Base-by-base conservation (phyloP, 2,113 vertebrate species). In the Acanthochromis polyacanthus region DNA sequence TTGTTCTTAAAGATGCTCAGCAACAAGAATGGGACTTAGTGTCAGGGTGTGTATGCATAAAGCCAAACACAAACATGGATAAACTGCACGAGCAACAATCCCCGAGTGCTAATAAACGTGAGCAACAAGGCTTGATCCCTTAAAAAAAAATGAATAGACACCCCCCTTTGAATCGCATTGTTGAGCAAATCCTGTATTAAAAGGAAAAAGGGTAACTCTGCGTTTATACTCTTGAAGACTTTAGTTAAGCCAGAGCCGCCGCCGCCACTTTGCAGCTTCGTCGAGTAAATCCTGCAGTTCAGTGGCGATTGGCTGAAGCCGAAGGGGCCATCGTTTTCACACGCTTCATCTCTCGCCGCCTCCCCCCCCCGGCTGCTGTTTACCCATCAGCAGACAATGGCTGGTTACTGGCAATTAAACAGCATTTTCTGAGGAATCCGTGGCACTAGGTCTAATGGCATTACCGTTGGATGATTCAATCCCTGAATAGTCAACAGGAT, bases 151-250 rank as follows among this genome's bases (percentile, higher is more conserved):
- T 78, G 95, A 97, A 98, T 95, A 96, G 96, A 96, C 94, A 94
- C 93, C 94, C 94, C 76, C 77, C 87, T 36, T 19, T 94, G 96
- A 97, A 97, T 97, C 96, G 95, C 95, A 96, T 97, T 98, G 96
- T 97, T 95, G 95, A 96, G 96, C 96, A 97, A 99, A 98, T 97
- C 97, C 96, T 94, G 95, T 93, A 95, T 97, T 96, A 96, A 93
- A 92, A 92, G 85, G 82, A 85, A 95, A 85, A 95, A 96, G 96
- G 96, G 96, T 97, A 96, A 96, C 96, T 97, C 95, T 96, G 96
- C 96, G 94, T 97, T 97, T 97, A 97, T 95, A 96, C 96, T 96
- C 96, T 95, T 88, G 88, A 90, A 92, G 91, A 91, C 85, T 96
- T 97, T 97, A 94, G 96, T 96, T 97, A 97, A 97, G 96, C 96